These are phyloP conservation scores for Acrocyrtus sp. DNA, from an alignment of 2,888 invertebrate species.

Conservation along the genomic window DNA sequence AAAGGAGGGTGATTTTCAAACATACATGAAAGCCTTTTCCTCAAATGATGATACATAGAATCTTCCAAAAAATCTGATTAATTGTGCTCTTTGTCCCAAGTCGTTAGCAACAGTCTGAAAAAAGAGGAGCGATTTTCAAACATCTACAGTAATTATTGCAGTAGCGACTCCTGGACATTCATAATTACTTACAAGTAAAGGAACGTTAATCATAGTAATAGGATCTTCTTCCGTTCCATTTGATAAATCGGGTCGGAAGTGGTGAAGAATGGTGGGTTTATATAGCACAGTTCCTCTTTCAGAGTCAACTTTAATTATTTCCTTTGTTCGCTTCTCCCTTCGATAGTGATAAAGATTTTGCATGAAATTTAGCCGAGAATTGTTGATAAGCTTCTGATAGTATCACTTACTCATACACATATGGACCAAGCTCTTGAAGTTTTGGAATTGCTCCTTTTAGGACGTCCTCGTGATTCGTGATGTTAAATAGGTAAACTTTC, in stretches of 20 bases:
- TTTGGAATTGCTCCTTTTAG: slow-evolving; percentile 21
- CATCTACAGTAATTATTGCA: neutral
- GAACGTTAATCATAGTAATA: slow-evolving; percentile 14
- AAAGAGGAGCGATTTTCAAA: neutral
- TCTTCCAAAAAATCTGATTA: slow-evolving; percentile 22
- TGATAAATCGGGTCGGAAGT: slow-evolving; percentile 27
- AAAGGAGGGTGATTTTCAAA: no score
- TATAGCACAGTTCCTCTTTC: slow-evolving; percentile 22
- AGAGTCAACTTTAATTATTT: neutral
- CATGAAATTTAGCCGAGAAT: no score
- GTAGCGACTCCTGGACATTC: neutral
- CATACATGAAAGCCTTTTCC: slow-evolving; percentile 9
- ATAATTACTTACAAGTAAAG: neutral
- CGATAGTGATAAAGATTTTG: neutral
- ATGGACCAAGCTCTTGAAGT: slow-evolving; percentile 39
- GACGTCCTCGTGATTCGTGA: slow-evolving; percentile 38
- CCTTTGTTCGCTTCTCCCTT: slow-evolving; percentile 8
- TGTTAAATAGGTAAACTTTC: slow-evolving; percentile 35
- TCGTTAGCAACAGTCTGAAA: neutral
- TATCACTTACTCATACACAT: slow-evolving; percentile 38
- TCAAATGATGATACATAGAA: slow-evolving; percentile 16
- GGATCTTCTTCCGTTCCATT: slow-evolving; percentile 30
- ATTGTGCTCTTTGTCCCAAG: neutral
- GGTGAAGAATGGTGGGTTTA: neutral
- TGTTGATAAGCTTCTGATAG: neutral